Conservation (phyloP, 1,140 invertebrate species). For the Panagrolaimus sp. region DNA sequence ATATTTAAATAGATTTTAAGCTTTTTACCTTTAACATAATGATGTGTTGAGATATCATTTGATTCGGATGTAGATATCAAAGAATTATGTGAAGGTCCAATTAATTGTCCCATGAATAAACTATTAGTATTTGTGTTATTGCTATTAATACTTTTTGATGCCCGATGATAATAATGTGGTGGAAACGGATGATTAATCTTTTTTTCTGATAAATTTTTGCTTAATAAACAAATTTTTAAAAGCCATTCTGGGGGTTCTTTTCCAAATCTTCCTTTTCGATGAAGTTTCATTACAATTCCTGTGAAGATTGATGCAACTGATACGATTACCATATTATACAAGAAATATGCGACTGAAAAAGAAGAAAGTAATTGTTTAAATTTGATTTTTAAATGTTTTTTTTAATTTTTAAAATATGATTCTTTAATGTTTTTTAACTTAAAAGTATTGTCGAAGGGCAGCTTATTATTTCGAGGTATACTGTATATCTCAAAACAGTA, state of each 20-base stretch:
- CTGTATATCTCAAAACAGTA: no score
- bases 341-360: conserved; percentile 52
- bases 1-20: conserved; percentile 26
- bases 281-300: conserved; percentile 47
- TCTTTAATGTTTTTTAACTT: no score
- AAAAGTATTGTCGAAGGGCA: no score
- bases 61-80: background rate
- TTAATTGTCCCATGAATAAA: background rate
- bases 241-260: conserved; percentile 41
- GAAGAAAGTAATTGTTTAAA: conserved; percentile 24
- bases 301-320: conserved; percentile 49
- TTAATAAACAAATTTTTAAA: conserved; percentile 35
- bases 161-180: no score
- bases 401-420: no score
- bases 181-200: background rate
- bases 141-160: background rate
- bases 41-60: background rate
- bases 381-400: no score
- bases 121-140: background rate
- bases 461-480: no score
- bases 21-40: background rate
- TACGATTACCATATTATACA: conserved; percentile 54
- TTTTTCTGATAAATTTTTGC: background rate
- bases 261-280: conserved; percentile 46
- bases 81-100: no score